These are phyloP conservation scores for Aphyosemion australe DNA, from an alignment of 2,113 vertebrate species.

Conservation along the genomic window DNA sequence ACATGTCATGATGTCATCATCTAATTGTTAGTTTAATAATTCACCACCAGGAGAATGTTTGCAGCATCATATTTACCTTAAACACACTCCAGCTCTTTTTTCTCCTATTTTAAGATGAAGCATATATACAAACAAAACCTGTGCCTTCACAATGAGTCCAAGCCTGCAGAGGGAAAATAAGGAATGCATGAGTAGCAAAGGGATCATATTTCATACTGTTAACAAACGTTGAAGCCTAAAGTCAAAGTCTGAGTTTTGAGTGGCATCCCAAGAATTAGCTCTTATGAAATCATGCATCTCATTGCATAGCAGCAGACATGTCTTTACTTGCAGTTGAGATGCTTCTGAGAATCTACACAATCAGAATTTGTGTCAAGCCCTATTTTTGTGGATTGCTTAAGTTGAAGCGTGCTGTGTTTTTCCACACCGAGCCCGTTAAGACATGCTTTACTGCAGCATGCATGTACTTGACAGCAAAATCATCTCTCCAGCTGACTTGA, in stretches of 20 bases:
- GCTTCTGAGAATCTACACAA: not conserved
- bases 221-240: not conserved
- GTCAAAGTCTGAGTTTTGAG: not conserved
- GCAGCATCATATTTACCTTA: too few relatives aligned
- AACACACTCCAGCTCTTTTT: too few relatives aligned
- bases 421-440: slow-evolving; percentile 27
- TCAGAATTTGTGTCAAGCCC: not conserved
- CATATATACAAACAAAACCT: too few relatives aligned
- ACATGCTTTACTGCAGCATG: slow-evolving; percentile 33
- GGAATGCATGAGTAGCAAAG: slow-evolving; percentile 4
- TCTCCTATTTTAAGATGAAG: not conserved
- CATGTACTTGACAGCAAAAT: slow-evolving; percentile 13
- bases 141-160: slow-evolving; percentile 17
- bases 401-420: slow-evolving; percentile 24
- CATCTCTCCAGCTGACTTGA: too few relatives aligned
- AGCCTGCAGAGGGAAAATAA: slow-evolving; percentile 7
- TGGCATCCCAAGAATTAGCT: not conserved
- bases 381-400: slow-evolving; percentile 10
- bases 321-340: not conserved
- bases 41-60: too few relatives aligned
- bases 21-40: too few relatives aligned
- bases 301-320: not conserved
- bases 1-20: too few relatives aligned
- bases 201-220: slow-evolving; percentile 6
- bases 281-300: not conserved